Base-by-base conservation (phyloP, 1,140 invertebrate genomes). In the Heliconius hermathena region DNA sequence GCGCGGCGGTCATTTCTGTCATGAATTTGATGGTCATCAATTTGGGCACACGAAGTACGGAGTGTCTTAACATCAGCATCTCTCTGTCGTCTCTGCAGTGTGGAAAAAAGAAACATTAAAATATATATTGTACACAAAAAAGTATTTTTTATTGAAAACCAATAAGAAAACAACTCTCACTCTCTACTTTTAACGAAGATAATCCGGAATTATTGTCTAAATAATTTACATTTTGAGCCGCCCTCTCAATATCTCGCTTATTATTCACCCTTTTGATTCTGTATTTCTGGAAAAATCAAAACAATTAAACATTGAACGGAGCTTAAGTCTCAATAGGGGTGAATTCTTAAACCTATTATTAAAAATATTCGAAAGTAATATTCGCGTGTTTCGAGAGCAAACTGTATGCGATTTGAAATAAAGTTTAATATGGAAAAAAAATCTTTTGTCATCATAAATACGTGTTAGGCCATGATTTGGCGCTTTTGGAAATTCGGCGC, bases 221-320 rank as follows among this genome's bases (percentile, higher is more conserved):
- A 29, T 66, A 66, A 66, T 66, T 66, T 66, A 11, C 60, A 66
- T 66, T 66, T 66, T 16, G 60, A 29, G 26, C 60, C 60, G 22
- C 60, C 60, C 60, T 66, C 26, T 66, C 36, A 72, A 77, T 73
- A 71, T 79, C 46, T 71, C 71, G 73, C 77, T 82, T 78, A 73
- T 60, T 80, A 94, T 93, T 82, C 90, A 93, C 89, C 90, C 90
- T 86, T 85, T 88, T 85, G 78, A 87, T 86, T 86, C 84, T 82
- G 82, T 84, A 77, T 57, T 87, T 89, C 88, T 85, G 85, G 84
- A 83, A 90, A 77, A 94, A 92, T 91, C 88, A 92, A 89, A 91
- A 94, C 92, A 92, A 92, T 92, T 91, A 93, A 92, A 90, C 81
- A 86, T 78, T 84, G 84, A 84, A 88, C 81, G 86, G 87, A 83